Percentiles rank a stretch among this genome's conserved stretches.
These are phyloP conservation scores for Cichlasoma orientale DNA, from an alignment of 2,797 vertebrate genomes.

Conservation along the genomic window DNA sequence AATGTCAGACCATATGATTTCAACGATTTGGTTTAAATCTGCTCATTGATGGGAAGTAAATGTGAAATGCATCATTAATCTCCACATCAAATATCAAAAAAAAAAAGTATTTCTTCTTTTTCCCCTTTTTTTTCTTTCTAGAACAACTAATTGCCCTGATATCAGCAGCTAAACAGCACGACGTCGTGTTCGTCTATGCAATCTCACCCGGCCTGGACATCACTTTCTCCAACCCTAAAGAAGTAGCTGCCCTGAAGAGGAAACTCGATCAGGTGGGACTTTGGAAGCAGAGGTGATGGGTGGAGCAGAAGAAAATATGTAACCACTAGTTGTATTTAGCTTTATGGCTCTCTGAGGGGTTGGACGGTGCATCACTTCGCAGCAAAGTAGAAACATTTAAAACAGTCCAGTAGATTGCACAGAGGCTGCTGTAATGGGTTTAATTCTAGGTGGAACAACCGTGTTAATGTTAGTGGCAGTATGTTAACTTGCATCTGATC, in stretches of 20 bases:
- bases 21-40: not conserved
- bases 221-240: slow-evolving; percentile 96
- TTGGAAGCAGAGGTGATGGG: slow-evolving; percentile 16
- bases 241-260: slow-evolving; percentile 90
- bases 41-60: not conserved
- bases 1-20: not conserved
- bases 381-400: not conserved
- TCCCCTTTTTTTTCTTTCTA: slow-evolving; percentile 64
- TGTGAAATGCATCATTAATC: not conserved
- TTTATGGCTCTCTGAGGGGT: slow-evolving; percentile 34
- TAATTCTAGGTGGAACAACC: not conserved
- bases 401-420: not conserved
- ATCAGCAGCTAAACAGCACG: slow-evolving; percentile 88
- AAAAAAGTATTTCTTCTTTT: not conserved
- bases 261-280: slow-evolving; percentile 92
- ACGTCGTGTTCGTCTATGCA: slow-evolving; percentile 94
- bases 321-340: not conserved
- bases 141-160: slow-evolving; percentile 92
- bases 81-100: not conserved
- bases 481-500: not conserved
- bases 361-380: not conserved
- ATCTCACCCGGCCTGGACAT: slow-evolving; percentile 97
- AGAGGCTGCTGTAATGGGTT: not conserved
- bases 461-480: not conserved
- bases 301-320: slow-evolving; percentile 14